Conservation (phyloP, 64 coral and sea anemone genomes). For the Montipora foliosa region DNA sequence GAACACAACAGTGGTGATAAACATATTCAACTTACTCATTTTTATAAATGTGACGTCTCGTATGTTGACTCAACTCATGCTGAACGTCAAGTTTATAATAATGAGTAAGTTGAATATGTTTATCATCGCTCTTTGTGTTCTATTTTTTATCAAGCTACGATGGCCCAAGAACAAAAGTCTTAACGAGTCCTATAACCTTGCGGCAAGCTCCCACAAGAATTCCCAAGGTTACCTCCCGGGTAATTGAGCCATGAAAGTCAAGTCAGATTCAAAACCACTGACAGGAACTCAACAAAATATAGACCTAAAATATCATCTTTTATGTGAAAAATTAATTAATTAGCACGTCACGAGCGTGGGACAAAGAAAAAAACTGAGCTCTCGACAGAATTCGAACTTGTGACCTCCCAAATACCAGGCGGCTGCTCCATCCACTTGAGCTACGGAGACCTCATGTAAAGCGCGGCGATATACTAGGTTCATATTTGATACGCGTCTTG, state of each 20-base stretch:
- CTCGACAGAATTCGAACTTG: background rate
- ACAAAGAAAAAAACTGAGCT: no score
- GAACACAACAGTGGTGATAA: background rate
- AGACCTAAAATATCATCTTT: background rate
- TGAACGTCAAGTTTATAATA: background rate
- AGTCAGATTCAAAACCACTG: background rate
- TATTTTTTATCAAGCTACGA: background rate
- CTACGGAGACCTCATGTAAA: background rate
- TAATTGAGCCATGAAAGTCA: background rate
- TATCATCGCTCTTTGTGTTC: background rate
- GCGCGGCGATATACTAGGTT: background rate
- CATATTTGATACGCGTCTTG: background rate
- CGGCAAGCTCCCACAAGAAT: background rate
- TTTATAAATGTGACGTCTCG: background rate
- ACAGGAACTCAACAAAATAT: background rate
- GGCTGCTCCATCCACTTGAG: background rate
- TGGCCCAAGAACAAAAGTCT: no score
- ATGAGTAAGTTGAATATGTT: no score
- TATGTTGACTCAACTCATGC: background rate
- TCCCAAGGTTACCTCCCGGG: background rate
- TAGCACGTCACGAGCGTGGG: background rate
- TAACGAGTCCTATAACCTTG: background rate
- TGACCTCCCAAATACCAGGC: background rate
- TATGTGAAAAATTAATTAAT: background rate
- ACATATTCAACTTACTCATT: background rate